Conservation (phyloP, 2,888 invertebrate genomes). For the Leptinotarsa tumamoca region DNA sequence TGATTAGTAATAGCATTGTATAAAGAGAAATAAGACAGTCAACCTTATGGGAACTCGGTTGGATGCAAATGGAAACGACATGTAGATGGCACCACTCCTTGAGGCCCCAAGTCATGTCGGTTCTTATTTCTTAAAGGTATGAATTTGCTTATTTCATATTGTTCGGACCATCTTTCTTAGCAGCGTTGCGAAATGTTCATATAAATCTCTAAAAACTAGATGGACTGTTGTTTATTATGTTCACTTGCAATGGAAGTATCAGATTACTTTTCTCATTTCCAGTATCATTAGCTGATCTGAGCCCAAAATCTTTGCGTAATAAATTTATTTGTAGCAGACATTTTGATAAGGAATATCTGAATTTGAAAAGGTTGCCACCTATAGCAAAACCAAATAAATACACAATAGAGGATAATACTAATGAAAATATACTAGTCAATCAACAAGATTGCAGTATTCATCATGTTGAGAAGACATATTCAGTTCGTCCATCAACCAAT, state of each 20-base stretch:
- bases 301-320: neutral
- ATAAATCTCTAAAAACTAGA: neutral
- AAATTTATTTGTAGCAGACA: slow-evolving; percentile 5
- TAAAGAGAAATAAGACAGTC: neutral
- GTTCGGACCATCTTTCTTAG: neutral
- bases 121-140: neutral
- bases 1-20: too few relatives aligned
- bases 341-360: neutral
- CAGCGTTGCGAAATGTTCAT: neutral
- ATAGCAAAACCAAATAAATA: slow-evolving; percentile 11
- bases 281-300: neutral
- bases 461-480: neutral
- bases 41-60: neutral
- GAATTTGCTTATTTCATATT: neutral
- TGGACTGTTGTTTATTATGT: neutral
- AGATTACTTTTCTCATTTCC: too few relatives aligned
- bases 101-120: neutral
- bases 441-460: neutral
- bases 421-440: too few relatives aligned
- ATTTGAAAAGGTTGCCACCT: neutral
- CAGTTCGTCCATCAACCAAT: neutral
- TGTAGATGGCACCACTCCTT: neutral
- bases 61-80: neutral
- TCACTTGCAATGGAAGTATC: too few relatives aligned
- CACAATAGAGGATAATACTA: neutral